These are phyloP conservation scores for Numida meleagris DNA, from an alignment of 2,113 vertebrate genomes.

Conservation along the genomic window DNA sequence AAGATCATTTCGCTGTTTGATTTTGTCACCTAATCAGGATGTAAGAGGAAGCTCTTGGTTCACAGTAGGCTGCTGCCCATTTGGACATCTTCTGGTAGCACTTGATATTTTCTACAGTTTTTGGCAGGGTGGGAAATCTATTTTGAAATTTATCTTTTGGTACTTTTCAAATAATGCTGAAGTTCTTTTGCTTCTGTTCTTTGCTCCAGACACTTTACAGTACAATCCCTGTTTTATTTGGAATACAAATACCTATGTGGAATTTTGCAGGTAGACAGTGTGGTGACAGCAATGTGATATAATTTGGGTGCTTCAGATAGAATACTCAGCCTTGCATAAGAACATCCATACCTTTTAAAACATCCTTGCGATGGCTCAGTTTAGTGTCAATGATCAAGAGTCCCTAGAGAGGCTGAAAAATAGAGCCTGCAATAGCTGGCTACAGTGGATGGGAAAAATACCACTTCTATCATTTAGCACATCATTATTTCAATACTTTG, in stretches of 20 bases:
- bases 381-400: background rate
- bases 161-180: background rate
- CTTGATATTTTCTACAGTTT: background rate
- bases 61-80: accelerated
- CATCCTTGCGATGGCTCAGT: background rate
- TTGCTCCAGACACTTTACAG: background rate
- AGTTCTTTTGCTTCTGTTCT: background rate
- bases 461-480: background rate
- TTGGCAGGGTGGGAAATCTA: background rate
- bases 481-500: background rate
- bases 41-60: background rate
- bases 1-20: background rate
- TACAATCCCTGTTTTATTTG: background rate
- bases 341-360: background rate
- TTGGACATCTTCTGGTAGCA: background rate
- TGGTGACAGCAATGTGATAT: background rate
- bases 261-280: background rate
- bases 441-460: background rate
- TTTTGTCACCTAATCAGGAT: background rate
- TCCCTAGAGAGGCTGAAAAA: background rate
- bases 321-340: background rate
- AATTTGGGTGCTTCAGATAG: background rate
- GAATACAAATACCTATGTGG: background rate
- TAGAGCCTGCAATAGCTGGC: background rate
- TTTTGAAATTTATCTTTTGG: background rate